Base-by-base conservation (phyloP, 2,888 invertebrate genomes). In the Dasypolia templi region DNA sequence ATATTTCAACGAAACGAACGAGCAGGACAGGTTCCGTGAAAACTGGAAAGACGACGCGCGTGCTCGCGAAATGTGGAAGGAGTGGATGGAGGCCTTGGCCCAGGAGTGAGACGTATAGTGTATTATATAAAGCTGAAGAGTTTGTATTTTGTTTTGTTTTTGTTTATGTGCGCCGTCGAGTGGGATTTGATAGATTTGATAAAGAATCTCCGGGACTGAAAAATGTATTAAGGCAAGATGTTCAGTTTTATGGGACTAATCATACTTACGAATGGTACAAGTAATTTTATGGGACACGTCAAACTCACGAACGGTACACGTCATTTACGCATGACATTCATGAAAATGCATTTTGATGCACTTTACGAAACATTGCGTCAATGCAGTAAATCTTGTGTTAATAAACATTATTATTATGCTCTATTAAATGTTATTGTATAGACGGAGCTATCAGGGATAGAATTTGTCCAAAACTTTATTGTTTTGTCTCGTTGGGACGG, bases 341-440 rank as follows among this genome's bases (percentile, higher is more conserved):
- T 22, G 3, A 32, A n/a, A 42, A 68, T 55, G 44, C 35, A 72
- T 58, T 68, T 39, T n/a, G 49, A 72, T 59, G 46, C 19, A 46
- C n/a, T 51, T 3, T 19, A 22, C 4, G 22, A 58, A 64, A 61
- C n/a, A 72, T 4, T 65, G 22, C 73, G 77, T 55, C 79, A 79
- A 12, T n/a, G 12, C 53, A 35, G 0, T 78, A 63, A 72, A 77
- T 77, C 79, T 56, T 35, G 49, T 72, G n/a, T 61, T 53, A 77
- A 72, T 72, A 77, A 39, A 65, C 73, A 49, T 55, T 46, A 53
- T 46, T 70, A 76, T 71, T 29, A 72, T 72, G 12, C 22, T 22
- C 49, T 39, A 79, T 72, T 72, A 55, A 72, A 65, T 72, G 26
- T 59, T 71, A 51, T 78, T 78, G 26, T 56, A 75, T 32, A 26